A percentile compares a stretch with the other conserved stretches of the same genome.
Evolutionary conservation across 1,140 invertebrate genomes (phyloP).

Genomic region (Caenorhabditis inopinata): DNA sequence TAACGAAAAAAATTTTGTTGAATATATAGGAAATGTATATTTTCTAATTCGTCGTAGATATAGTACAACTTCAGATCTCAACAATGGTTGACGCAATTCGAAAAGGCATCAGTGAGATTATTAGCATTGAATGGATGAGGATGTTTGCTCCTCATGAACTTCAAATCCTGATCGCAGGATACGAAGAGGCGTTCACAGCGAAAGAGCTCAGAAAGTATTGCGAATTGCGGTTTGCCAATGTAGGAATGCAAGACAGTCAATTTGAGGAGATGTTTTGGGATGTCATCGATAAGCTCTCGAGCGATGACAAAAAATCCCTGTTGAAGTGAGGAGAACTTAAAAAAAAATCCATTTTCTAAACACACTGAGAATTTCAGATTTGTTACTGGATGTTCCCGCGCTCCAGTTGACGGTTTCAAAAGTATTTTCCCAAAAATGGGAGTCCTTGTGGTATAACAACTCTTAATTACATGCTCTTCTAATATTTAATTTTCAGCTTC

Average conservation of each 20-base stretch:
- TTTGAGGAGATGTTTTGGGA: conserved; percentile 26
- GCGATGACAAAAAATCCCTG: conserved; percentile 11
- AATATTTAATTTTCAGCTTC: neutral
- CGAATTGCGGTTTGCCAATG: neutral
- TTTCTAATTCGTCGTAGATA: neutral
- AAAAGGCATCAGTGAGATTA: conserved; percentile 28
- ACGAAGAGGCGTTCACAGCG: neutral
- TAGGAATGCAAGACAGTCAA: neutral
- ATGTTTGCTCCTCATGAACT: conserved; percentile 41
- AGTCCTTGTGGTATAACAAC: neutral
- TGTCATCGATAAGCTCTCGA: neutral
- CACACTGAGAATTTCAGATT: conserved; percentile 23
- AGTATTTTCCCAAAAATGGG: conserved; percentile 12
- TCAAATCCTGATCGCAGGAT: conserved; percentile 8
- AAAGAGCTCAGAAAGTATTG: neutral
- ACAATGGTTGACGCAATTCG: conserved; percentile 38
- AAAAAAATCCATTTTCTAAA: neutral
- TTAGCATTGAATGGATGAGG: conserved; percentile 31
- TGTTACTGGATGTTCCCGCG: conserved; percentile 41
- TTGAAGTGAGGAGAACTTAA: conserved; percentile 32
- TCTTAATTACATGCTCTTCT: neutral
- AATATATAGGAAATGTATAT: no score
- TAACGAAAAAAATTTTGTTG: no score
- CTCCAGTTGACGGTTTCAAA: conserved; percentile 38
- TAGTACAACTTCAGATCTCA: neutral